Base-by-base conservation (phyloP, 2,113 vertebrate genomes). In the rat (Rattus norvegicus) region DNA sequence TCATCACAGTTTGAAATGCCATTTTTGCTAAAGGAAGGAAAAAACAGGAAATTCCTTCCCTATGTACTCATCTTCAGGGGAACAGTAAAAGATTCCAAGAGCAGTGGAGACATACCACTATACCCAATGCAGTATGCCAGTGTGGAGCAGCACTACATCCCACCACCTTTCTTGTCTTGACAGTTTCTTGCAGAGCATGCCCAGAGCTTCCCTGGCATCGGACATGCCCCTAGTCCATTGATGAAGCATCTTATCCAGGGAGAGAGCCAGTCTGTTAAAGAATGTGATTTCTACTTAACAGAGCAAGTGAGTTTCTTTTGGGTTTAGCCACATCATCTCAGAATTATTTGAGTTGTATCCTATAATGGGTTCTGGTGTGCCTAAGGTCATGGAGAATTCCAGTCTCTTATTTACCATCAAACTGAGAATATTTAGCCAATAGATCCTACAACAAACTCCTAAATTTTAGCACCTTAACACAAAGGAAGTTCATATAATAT, bases 21-120 rank as follows among this genome's bases (percentile, higher is more conserved):
- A 81, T 79, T 81, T 96, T 97, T 96, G 79, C 88, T 94, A 95
- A 92, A 96, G 67, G 85, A 97, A 94, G 80, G 80, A 84, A 96
- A 96, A 96, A 95, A 5, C 67, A 92, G 63, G 81, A 80, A 96
- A 97, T 97, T 97, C 92, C 67, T 98, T 95, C 67, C 93, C n/a
- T 95, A 7, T 92, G 93, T 88, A 69, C 56, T 97, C 96, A 97
- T 96, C 90, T 95, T 96, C 63, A 49, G 70, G 95, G 39, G 70
- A 70, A 87, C 49, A 87, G 63, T 88, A 20, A 75, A 95, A 88
- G 36, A 69, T 92, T 94, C 85, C 70, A 49, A 65, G 59, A 79
- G 59, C 90, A 49, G 2, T 33, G 69, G 26, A 84, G 88, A 84
- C 76, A 61, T 0, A 19, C 47, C 43, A 2, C 54, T 16, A 16